Conservation (phyloP, 1,140 invertebrate genomes). For the Drosophila murphyi region DNA sequence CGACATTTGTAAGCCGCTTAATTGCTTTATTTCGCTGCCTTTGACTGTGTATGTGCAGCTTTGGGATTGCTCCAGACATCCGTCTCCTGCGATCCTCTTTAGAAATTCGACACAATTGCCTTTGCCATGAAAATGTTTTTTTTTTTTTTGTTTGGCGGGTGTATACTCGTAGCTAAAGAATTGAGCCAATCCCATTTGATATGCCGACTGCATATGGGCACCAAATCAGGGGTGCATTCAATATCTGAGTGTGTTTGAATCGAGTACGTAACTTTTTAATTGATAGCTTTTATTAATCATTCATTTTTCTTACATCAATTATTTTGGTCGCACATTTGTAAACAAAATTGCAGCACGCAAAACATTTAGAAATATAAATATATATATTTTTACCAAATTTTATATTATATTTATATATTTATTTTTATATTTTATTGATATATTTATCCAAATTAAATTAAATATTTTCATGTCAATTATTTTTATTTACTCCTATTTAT, state of each 20-base stretch:
- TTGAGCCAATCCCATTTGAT: constrained; percentile 29
- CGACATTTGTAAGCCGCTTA: constrained; percentile 80
- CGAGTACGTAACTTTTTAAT: background rate
- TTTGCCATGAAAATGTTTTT: constrained; percentile 63
- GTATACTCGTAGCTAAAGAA: constrained; percentile 10
- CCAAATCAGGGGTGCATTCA: background rate
- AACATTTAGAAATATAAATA: no score
- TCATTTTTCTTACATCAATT: background rate
- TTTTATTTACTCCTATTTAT: no score
- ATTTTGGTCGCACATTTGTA: background rate
- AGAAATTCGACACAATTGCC: constrained; percentile 62
- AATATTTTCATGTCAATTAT: no score
- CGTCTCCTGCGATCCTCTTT: constrained; percentile 1
- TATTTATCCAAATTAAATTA: no score
- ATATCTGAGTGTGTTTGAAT: background rate
- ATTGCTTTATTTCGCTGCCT: constrained; percentile 77
- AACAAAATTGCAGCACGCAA: no score
- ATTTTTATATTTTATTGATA: no score
- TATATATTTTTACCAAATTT: no score
- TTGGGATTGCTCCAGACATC: constrained; percentile 1
- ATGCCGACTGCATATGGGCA: constrained; percentile 1
- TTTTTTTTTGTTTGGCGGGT: constrained; percentile 31
- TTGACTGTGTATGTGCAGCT: constrained; percentile 35
- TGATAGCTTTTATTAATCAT: no score
- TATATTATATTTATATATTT: no score